A percentile compares a stretch with the other conserved stretches of the same genome.
These are phyloP conservation scores for Antheraea pernyi DNA, from an alignment of 1,140 invertebrate species.

Conservation along the genomic window DNA sequence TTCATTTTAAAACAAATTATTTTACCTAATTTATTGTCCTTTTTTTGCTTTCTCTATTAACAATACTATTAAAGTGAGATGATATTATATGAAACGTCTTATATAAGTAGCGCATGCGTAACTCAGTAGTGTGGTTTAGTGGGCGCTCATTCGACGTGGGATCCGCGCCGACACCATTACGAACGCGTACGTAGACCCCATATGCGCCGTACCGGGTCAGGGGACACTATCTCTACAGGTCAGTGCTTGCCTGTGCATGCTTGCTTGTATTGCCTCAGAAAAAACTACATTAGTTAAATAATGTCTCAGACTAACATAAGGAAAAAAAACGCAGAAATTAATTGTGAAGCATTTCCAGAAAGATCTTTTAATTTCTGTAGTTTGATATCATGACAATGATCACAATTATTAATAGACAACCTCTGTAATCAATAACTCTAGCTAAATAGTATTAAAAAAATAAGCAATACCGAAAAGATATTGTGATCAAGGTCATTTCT, in stretches of 20 bases:
- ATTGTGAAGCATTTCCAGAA: no score
- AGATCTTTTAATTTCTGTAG: not conserved
- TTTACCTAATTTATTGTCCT: not conserved
- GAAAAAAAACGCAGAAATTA: no score
- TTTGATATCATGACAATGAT: not conserved
- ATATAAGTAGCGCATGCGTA: constrained; percentile 42
- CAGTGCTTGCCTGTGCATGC: constrained; percentile 13
- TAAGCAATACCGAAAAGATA: not conserved
- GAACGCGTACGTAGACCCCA: constrained; percentile 82
- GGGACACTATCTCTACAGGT: constrained; percentile 71
- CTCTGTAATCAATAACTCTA: not conserved
- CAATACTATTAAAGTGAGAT: constrained; percentile 19
- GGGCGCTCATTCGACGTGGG: constrained; percentile 91
- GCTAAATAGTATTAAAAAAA: not conserved
- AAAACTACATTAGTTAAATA: not conserved
- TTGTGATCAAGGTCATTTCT: not conserved
- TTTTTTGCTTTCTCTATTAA: not conserved
- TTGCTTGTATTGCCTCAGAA: not conserved
- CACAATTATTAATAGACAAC: not conserved
- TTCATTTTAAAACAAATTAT: constrained; percentile 12
- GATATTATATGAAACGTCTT: constrained; percentile 19
- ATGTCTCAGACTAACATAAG: no score
- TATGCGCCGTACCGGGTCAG: constrained; percentile 57
- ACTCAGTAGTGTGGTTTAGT: constrained; percentile 70
- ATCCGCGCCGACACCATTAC: constrained; percentile 91